Base-by-base conservation (phyloP, 2,113 vertebrate species). In the Corythaeola cristata region DNA sequence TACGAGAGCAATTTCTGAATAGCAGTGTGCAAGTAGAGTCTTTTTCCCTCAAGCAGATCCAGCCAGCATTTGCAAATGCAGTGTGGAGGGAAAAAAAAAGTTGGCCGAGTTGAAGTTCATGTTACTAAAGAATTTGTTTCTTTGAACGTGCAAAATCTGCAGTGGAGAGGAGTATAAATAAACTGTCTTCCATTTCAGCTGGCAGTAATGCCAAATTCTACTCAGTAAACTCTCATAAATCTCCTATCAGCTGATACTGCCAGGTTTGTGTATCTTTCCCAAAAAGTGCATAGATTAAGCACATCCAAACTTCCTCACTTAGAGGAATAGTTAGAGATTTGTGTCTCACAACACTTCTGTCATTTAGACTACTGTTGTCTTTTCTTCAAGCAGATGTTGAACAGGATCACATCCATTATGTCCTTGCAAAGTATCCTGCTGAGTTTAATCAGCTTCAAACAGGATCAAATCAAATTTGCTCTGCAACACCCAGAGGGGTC, bases 101-200 rank as follows among this genome's bases (percentile, higher is more conserved):
- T 71, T 91, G 82, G 60, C 91, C 68, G 68, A 67, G 81, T 74
- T 77, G 37, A 90, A 88, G 75, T 80, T 93, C 88, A 75, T 95
- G 79, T 88, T 91, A 79, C 82, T 96, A 80, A 91, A 95, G 90
- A 90, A 92, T 85, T 85, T 90, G 35, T 71, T 95, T 77, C 82
- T 94, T 88, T 88, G 78, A 94, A 90, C 50, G n/a, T 90, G 59
- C 63, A 90, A 77, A 96, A 83, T 83, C 78, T 83, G 79, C 50
- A 55, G 67, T 66, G 63, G 59, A 55, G 50, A 74, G 75, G 52
- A 74, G 67, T 88, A 62, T 66, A 88, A 96, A 91, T 76, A 62
- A 71, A 22, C 49, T 53, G 1, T n/a, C 64, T 89, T 67, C 37
- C 44, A 33, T 64, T 96, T 83, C 50, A 88, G 14, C 24, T 17